Base-by-base conservation (phyloP, 2,113 vertebrate species). In the Brachyhypopomus gauderio region DNA sequence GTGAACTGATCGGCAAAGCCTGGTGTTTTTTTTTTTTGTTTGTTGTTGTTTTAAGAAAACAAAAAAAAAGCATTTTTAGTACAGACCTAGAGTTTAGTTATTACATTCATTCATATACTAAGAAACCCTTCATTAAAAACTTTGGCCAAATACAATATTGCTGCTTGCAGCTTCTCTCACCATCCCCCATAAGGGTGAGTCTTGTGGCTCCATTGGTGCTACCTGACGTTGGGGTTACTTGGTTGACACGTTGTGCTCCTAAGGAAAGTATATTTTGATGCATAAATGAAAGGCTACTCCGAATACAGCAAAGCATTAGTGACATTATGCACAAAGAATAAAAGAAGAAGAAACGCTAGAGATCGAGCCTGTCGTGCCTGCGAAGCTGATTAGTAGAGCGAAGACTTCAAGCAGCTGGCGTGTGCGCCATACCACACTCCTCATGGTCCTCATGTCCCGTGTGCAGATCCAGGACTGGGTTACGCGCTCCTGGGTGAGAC, bases 1-100 rank as follows among this genome's bases (percentile, higher is more conserved):
- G 92, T 93, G 88, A 96, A 95, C 82, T 95, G 94, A 52, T 95
- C 92, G 8, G 94, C 90, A 89, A 97, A 96, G 83, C 94, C 95
- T 96, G 64, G n/a, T n/a, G n/a, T n/a, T n/a, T n/a, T n/a, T 11
- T 3, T 45, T 45, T 8, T 45, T 45, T n/a, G n/a, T n/a, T n/a
- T n/a, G n/a, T n/a, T n/a, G n/a, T n/a, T 52, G 12, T 52, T 52
- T 52, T 52, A 52, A 52, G 12, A 8, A 1, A 85, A 20, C 3
- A 4, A 16, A n/a, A n/a, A n/a, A n/a, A 77, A 59, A 45, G 4
- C 7, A 36, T 8, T 52, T 12, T 52, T 52, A 14, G 45, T 52
- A 11, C 9, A 52, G 12, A 3, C 45, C 45, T 14, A 3, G 9
- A 52, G 41, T 41, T 41, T 41, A 41, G 41, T 9, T 9, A n/a